These are phyloP conservation scores for Mongoloraphidia duomilia DNA, from an alignment of 2,888 invertebrate genomes.

Conservation along the genomic window DNA sequence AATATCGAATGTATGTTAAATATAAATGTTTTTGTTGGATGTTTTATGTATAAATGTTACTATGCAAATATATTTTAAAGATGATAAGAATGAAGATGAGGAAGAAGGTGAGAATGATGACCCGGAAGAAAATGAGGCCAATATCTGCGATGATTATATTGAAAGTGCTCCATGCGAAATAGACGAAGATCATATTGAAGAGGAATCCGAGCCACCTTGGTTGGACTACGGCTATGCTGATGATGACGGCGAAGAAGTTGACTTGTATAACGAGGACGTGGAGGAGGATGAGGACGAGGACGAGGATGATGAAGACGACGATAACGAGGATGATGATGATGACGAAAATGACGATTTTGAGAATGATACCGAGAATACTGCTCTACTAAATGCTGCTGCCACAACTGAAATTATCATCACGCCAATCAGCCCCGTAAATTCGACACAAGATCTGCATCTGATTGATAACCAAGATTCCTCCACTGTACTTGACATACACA, in stretches of 20 bases:
- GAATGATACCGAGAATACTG: conserved; percentile 37
- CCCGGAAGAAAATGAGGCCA: no score
- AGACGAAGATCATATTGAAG: no score
- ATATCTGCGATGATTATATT: no score
- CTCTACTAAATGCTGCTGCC: conserved; percentile 35
- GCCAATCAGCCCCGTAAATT: conserved; percentile 19
- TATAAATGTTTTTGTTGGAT: no score
- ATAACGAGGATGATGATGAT: background rate
- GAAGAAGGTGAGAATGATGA: background rate
- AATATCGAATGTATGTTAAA: no score
- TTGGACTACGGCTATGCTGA: conserved; percentile 23
- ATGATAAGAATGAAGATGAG: conserved; percentile 20
- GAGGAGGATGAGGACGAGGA: conserved; percentile 20
- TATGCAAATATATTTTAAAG: no score
- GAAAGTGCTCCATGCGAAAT: no score
- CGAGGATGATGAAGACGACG: background rate
- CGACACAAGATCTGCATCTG: conserved; percentile 4
- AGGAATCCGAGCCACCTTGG: conserved; percentile 24
- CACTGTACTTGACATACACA: conserved; percentile 9
- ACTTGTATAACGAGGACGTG: background rate
- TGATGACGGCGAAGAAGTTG: no score
- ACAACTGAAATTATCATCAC: conserved; percentile 32
- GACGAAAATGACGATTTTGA: conserved; percentile 23
- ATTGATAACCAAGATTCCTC: conserved; percentile 4
- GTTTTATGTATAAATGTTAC: no score